These are phyloP conservation scores for Drosophila nasuta DNA, from an alignment of 1,140 invertebrate genomes.

Conservation along the genomic window DNA sequence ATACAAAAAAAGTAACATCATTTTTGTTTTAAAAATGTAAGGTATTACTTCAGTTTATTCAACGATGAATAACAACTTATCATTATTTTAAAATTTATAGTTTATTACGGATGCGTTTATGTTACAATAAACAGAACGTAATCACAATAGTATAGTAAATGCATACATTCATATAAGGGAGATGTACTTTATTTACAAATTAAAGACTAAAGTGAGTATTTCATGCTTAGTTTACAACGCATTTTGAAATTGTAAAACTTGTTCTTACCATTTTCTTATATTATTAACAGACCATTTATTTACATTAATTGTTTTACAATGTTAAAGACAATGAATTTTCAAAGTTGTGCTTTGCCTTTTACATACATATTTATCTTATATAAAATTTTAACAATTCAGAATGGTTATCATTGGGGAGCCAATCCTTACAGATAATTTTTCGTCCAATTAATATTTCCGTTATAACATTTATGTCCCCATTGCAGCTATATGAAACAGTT, in stretches of 20 bases:
- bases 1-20: too few species aligned
- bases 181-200: slow-evolving; percentile 43
- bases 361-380: slow-evolving; percentile 4
- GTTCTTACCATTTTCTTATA: slow-evolving; percentile 17
- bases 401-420: background rate
- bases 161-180: slow-evolving; percentile 42
- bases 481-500: slow-evolving; percentile 1
- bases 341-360: slow-evolving; percentile 17
- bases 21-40: too few species aligned
- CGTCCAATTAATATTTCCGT: background rate
- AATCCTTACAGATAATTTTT: slow-evolving; percentile 3
- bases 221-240: slow-evolving; percentile 22
- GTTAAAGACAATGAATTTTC: background rate
- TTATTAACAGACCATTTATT: slow-evolving; percentile 37
- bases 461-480: background rate
- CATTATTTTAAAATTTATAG: slow-evolving; percentile 38
- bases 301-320: slow-evolving; percentile 33
- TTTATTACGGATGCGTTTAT: slow-evolving; percentile 43
- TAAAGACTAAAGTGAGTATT: slow-evolving; percentile 30
- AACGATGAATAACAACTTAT: slow-evolving; percentile 35
- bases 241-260: slow-evolving; percentile 10
- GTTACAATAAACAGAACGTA: slow-evolving; percentile 47
- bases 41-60: slow-evolving; percentile 25
- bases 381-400: slow-evolving; percentile 8
- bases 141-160: slow-evolving; percentile 51